phyloP scores from a whole-genome alignment of 2,888 invertebrate genomes.

The Apomyelois bistriatella region DNA sequence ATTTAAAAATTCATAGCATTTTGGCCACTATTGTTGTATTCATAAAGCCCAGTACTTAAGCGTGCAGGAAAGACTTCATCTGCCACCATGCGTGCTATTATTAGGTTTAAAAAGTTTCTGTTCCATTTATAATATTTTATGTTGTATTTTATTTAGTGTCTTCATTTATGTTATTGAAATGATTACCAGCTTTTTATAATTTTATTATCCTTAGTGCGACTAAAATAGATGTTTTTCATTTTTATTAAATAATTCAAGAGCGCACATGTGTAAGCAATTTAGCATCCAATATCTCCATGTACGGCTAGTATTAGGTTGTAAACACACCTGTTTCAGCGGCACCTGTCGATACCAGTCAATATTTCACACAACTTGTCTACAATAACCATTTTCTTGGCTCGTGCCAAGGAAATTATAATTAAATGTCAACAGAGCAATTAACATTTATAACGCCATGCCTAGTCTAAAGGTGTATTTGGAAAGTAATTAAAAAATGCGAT shows the following conservation, averaged over 20 bases:
- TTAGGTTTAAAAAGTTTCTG: too few species aligned
- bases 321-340: conserved; percentile 28
- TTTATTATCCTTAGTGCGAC: neutral
- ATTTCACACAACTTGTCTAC: conserved; percentile 35
- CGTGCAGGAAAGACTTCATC: too few species aligned
- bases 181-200: conserved; percentile 1
- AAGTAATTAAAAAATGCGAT: conserved; percentile 9
- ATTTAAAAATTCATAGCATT: too few species aligned
- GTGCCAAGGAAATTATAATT: conserved; percentile 33
- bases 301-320: conserved; percentile 13
- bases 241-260: neutral
- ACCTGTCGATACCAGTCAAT: conserved; percentile 42
- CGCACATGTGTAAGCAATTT: conserved; percentile 1
- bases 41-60: too few species aligned
- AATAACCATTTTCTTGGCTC: conserved; percentile 22
- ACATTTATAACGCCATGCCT: conserved; percentile 28
- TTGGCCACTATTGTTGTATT: too few species aligned
- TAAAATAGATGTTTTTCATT: neutral
- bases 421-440: conserved; percentile 48
- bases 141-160: too few species aligned
- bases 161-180: neutral
- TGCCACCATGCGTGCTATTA: too few species aligned
- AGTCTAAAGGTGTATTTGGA: conserved; percentile 23
- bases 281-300: conserved; percentile 12
- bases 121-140: neutral